phyloP scores from a whole-genome alignment of 1,140 invertebrate species.

The Caenorhabditis remanei region DNA sequence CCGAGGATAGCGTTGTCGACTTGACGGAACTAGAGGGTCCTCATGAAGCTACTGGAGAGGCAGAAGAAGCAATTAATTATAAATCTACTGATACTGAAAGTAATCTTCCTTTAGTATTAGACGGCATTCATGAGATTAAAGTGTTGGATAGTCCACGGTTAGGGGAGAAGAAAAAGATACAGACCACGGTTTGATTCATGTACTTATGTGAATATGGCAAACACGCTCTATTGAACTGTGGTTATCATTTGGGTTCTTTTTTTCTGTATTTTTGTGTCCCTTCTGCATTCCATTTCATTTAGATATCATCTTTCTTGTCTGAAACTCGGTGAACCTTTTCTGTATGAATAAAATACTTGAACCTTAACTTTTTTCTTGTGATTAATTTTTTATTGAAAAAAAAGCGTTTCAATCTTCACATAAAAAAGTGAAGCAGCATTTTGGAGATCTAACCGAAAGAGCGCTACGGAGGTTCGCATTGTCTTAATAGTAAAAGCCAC shows the following conservation, averaged over 20 bases:
- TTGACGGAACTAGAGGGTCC: slow-evolving; percentile 34
- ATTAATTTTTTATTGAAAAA: no score
- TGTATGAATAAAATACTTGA: no score
- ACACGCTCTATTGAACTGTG: no score
- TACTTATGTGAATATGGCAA: not conserved
- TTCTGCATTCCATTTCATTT: no score
- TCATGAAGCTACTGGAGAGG: slow-evolving; percentile 19
- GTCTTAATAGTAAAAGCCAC: no score
- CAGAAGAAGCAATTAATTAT: slow-evolving; percentile 12
- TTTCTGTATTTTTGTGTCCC: not conserved
- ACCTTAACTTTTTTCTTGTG: no score
- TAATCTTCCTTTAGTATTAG: not conserved
- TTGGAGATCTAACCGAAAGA: no score
- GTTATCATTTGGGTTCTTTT: not conserved
- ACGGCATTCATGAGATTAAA: slow-evolving; percentile 14
- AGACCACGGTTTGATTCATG: not conserved
- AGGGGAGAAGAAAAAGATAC: not conserved
- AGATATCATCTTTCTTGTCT: no score
- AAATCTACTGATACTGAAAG: not conserved
- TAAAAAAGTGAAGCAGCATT: no score
- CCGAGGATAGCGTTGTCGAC: slow-evolving; percentile 35
- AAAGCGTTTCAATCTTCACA: no score
- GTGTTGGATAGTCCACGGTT: slow-evolving; percentile 1
- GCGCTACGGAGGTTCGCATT: no score
- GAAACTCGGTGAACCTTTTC: no score